These are phyloP conservation scores for Halcyon senegalensis DNA, from an alignment of 2,113 vertebrate species.

Conservation along the genomic window DNA sequence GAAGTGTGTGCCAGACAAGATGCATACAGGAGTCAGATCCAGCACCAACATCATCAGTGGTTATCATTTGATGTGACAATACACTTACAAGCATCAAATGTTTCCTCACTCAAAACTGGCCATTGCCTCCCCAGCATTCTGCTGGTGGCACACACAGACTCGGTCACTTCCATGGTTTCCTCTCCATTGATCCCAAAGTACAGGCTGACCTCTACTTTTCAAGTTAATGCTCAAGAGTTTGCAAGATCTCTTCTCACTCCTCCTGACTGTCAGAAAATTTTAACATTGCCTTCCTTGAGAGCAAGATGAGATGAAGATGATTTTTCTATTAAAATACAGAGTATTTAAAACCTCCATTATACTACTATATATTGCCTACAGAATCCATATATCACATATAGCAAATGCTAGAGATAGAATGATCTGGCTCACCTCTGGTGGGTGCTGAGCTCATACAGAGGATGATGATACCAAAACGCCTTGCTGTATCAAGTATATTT, in stretches of 20 bases:
- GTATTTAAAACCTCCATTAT: not conserved
- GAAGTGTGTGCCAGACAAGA: not conserved
- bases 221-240: not conserved
- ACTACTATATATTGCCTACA: not conserved
- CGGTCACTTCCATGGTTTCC: not conserved
- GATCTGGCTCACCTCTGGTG: not conserved
- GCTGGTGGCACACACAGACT: not conserved
- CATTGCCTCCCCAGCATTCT: not conserved
- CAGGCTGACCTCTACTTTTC: not conserved
- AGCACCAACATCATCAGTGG: not conserved
- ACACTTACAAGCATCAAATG: not conserved
- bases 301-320: not conserved
- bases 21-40: not conserved
- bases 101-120: not conserved
- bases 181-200: not conserved
- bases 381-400: not conserved
- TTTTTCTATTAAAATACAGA: not conserved
- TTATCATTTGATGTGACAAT: not conserved
- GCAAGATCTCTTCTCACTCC: not conserved
- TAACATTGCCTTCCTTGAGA: not conserved
- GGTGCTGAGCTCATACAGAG: not conserved
- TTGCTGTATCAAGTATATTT: not conserved
- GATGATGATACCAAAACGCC: not conserved
- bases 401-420: not conserved
- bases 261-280: not conserved